A percentile compares a stretch with the other conserved stretches of the same genome.
phyloP scores from a whole-genome alignment of 2,113 vertebrate species.

The Microcebus griseorufus region DNA sequence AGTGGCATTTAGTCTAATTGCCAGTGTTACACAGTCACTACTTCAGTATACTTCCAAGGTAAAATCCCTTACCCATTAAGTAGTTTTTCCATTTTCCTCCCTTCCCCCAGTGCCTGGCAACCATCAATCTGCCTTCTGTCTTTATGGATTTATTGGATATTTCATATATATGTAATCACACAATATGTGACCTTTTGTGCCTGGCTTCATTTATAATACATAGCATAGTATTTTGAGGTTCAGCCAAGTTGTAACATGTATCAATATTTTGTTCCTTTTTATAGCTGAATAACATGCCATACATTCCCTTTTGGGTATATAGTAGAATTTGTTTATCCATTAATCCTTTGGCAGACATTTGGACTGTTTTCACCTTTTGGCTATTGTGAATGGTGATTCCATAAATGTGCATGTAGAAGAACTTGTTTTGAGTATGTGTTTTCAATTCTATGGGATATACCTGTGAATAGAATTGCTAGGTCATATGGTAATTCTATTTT shows the following conservation, averaged over 20 bases:
- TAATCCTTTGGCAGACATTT: background rate
- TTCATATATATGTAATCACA: conserved; percentile 22
- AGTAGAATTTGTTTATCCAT: conserved; percentile 41
- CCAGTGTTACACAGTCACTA: background rate
- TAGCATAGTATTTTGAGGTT: conserved; percentile 31
- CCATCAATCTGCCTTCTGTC: background rate
- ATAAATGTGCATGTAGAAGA: background rate
- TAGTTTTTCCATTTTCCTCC: background rate
- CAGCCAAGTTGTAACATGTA: background rate
- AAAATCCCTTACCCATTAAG: background rate
- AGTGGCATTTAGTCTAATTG: background rate
- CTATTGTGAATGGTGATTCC: conserved; percentile 6
- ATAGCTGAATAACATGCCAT: background rate
- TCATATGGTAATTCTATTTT: conserved; percentile 27
- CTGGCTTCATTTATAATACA: background rate
- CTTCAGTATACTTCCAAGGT: background rate
- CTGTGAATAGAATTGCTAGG: conserved; percentile 1
- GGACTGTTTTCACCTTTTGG: background rate
- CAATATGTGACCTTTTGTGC: background rate
- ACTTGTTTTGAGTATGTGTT: conserved; percentile 38
- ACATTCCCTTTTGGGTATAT: background rate
- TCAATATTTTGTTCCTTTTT: conserved; percentile 13
- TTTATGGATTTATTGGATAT: background rate
- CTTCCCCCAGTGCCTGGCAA: background rate
- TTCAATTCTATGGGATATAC: conserved; percentile 28